Percentiles rank a stretch among this genome's conserved stretches.
Conservation (phyloP, 2,113 vertebrate species). For the Hemiscyllium ocellatum region DNA sequence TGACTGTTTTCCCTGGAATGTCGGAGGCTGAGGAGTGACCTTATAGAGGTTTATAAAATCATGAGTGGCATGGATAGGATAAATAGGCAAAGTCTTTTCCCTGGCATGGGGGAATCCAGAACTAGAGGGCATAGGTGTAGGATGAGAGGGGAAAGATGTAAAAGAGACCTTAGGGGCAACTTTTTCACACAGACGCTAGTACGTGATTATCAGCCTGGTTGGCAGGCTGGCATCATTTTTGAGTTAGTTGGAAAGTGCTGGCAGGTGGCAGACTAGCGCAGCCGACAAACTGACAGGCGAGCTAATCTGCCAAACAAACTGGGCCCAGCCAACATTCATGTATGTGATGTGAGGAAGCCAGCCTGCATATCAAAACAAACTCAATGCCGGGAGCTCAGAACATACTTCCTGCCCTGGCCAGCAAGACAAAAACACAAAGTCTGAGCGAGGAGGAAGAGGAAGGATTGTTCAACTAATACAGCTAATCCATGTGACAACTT, state of each 20-base stretch:
- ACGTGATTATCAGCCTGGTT: background rate
- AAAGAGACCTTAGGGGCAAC: too few relatives aligned
- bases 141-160: too few relatives aligned
- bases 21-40: too few relatives aligned
- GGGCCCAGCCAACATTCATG: slow-evolving; percentile 1
- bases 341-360: slow-evolving; percentile 1
- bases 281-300: background rate
- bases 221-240: background rate
- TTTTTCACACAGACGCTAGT: too few relatives aligned
- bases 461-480: background rate
- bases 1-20: too few relatives aligned
- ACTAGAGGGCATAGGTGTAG: too few relatives aligned
- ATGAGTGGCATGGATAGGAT: too few relatives aligned
- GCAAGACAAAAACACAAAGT: background rate
- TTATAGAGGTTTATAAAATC: too few relatives aligned
- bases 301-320: slow-evolving; percentile 25
- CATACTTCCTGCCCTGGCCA: background rate
- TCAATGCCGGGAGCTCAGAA: background rate
- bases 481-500: background rate
- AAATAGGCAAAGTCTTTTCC: too few relatives aligned
- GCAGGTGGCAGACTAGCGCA: slow-evolving; percentile 24
- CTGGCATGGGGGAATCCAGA: too few relatives aligned
- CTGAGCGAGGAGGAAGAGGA: background rate
- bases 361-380: slow-evolving; percentile 7
- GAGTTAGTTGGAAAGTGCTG: background rate